Evolutionary conservation across 2,113 vertebrate genomes (phyloP).

Genomic region (Dunckerocampus dactyliophorus): DNA sequence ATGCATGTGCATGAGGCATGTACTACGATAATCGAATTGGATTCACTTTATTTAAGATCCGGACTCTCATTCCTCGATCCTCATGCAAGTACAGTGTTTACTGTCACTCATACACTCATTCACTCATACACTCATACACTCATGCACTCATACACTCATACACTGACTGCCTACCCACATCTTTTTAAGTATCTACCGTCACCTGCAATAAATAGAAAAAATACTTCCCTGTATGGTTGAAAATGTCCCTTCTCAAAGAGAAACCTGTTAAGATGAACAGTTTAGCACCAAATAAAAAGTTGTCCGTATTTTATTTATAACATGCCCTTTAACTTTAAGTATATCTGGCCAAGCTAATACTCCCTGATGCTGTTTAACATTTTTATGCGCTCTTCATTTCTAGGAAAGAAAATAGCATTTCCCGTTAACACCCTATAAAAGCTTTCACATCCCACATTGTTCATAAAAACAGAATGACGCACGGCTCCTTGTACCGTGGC

Average conservation of each 20-base stretch:
- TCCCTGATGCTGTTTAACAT: slow-evolving; percentile 28
- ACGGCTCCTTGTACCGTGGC: slow-evolving; percentile 17
- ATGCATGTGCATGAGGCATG: slow-evolving; percentile 31
- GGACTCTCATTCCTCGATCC: slow-evolving; percentile 32
- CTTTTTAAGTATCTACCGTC: not conserved
- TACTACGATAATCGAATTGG: slow-evolving; percentile 50
- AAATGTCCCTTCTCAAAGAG: slow-evolving; percentile 35
- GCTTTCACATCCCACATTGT: slow-evolving; percentile 42
- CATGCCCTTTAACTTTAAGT: slow-evolving; percentile 28
- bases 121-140: too few relatives aligned
- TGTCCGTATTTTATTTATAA: slow-evolving; percentile 36
- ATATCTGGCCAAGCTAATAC: slow-evolving; percentile 19
- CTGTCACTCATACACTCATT: slow-evolving; percentile 25
- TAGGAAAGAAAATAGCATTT: slow-evolving; percentile 42
- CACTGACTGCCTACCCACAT: slow-evolving; percentile 8
- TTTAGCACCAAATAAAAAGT: slow-evolving; percentile 50
- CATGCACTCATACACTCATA: too few relatives aligned
- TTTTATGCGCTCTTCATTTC: slow-evolving; percentile 53
- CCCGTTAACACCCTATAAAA: slow-evolving; percentile 50
- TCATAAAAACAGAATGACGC: slow-evolving; percentile 42
- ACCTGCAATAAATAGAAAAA: not conserved
- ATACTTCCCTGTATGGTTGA: slow-evolving; percentile 31
- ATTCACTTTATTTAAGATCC: slow-evolving; percentile 60
- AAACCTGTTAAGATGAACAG: slow-evolving; percentile 45
- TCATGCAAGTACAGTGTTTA: slow-evolving; percentile 51